Percentiles rank a stretch among this genome's conserved stretches.
Evolutionary conservation across 2,797 vertebrate species (phyloP).

Genomic region (Naso thynnoides): DNA sequence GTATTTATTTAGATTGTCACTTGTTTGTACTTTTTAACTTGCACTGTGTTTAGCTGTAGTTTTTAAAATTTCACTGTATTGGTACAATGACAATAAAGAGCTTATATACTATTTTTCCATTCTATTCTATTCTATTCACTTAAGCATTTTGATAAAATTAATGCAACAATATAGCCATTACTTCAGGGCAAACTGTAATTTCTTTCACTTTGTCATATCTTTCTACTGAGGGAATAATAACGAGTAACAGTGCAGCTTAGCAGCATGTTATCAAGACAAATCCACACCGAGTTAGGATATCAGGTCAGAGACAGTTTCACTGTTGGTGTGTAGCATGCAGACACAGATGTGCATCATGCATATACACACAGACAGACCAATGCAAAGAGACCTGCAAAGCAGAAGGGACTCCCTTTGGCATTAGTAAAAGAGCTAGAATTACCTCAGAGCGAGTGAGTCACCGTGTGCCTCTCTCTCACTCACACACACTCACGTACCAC

Average conservation of each 20-base stretch:
- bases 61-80: no score
- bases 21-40: no score
- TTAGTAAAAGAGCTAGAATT: conserved; percentile 70
- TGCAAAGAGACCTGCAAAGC: conserved; percentile 27
- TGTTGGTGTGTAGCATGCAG: conserved; percentile 18
- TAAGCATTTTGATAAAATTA: no score
- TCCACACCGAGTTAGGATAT: conserved; percentile 45
- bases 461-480: conserved; percentile 9
- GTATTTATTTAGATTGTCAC: no score
- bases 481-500: not conserved
- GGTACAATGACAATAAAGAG: no score
- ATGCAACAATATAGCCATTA: no score
- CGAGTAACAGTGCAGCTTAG: conserved; percentile 37
- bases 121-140: no score
- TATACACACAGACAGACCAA: conserved; percentile 20
- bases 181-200: no score
- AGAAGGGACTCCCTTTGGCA: conserved; percentile 71
- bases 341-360: conserved; percentile 5
- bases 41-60: no score
- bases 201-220: not conserved
- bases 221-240: conserved; percentile 49
- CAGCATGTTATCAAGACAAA: conserved; percentile 67
- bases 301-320: conserved; percentile 35
- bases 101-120: no score
- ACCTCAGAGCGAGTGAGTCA: conserved; percentile 66